Percentiles rank a stretch among this genome's conserved stretches.
Evolutionary conservation across 1,140 invertebrate genomes (phyloP).

Genomic region (Bemisia tabaci): DNA sequence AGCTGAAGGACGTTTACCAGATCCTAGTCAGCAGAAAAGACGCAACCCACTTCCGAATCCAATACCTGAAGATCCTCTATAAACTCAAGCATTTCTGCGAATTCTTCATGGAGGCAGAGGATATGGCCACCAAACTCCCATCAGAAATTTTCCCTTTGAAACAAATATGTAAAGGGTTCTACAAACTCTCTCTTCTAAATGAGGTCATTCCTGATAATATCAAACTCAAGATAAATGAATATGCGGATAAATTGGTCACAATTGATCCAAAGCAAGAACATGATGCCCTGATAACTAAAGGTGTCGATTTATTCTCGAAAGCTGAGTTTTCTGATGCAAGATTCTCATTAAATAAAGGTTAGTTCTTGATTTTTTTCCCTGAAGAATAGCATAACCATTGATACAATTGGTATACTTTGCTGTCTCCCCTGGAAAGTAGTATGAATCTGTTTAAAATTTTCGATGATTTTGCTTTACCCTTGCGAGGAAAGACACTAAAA

Average conservation of each 20-base stretch:
- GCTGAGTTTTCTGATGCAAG: not conserved
- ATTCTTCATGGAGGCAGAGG: not conserved
- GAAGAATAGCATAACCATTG: no score
- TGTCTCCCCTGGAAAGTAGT: no score
- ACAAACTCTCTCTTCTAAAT: not conserved
- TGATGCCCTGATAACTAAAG: not conserved
- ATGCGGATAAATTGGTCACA: not conserved
- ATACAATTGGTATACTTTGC: no score
- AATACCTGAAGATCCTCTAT: not conserved
- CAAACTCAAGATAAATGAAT: not conserved
- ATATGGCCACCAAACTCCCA: not conserved
- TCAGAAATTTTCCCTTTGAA: not conserved
- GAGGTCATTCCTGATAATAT: not conserved
- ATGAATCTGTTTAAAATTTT: no score
- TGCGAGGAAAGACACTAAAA: no score
- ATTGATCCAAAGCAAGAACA: not conserved
- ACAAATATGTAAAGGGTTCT: not conserved
- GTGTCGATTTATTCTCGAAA: not conserved
- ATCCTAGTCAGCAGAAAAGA: not conserved
- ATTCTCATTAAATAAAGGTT: not conserved
- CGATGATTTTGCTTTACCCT: no score
- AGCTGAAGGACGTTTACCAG: not conserved
- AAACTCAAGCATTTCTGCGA: not conserved
- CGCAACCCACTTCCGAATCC: not conserved
- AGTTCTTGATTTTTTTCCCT: no score